Percentiles rank a stretch among this genome's conserved stretches.
Evolutionary conservation across 1,140 invertebrate species (phyloP).

Genomic region (Callitettix versicolor): DNA sequence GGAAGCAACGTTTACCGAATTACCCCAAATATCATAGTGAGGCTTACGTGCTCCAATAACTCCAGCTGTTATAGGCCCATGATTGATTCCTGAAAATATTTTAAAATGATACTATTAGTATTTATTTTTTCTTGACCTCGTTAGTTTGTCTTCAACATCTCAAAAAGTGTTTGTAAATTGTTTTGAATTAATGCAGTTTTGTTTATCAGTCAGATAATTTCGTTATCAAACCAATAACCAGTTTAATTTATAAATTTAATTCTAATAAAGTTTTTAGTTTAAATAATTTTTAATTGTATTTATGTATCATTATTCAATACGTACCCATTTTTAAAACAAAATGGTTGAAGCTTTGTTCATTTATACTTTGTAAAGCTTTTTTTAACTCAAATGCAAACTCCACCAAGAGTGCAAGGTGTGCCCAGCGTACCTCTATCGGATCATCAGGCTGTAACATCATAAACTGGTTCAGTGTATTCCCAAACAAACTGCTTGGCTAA

Average conservation of each 20-base stretch:
- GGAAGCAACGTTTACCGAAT: constrained; percentile 91
- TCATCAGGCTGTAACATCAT: constrained; percentile 46
- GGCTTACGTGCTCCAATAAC: constrained; percentile 91
- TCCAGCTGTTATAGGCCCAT: constrained; percentile 88
- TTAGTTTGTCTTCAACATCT: too few relatives aligned
- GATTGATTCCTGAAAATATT: constrained; percentile 64
- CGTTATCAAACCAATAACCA: too few relatives aligned
- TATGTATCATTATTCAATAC: constrained; percentile 7
- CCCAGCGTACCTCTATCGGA: constrained; percentile 63
- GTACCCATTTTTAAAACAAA: constrained; percentile 83
- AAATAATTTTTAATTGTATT: too few relatives aligned
- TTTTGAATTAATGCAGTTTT: too few relatives aligned
- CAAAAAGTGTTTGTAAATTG: too few relatives aligned
- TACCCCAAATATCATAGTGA: constrained; percentile 94
- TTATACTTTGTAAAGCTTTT: constrained; percentile 77
- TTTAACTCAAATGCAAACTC: constrained; percentile 86
- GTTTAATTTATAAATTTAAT: too few relatives aligned
- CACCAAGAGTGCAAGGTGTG: constrained; percentile 70
- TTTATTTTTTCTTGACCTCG: too few relatives aligned
- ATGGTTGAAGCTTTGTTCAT: constrained; percentile 92
- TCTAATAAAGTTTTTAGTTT: too few relatives aligned
- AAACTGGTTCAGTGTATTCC: too few relatives aligned
- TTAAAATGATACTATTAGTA: too few relatives aligned
- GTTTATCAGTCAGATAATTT: too few relatives aligned
- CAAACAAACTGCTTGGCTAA: background rate